Conservation (phyloP, 2,113 vertebrate genomes). For the Pyrgilauda ruficollis region DNA sequence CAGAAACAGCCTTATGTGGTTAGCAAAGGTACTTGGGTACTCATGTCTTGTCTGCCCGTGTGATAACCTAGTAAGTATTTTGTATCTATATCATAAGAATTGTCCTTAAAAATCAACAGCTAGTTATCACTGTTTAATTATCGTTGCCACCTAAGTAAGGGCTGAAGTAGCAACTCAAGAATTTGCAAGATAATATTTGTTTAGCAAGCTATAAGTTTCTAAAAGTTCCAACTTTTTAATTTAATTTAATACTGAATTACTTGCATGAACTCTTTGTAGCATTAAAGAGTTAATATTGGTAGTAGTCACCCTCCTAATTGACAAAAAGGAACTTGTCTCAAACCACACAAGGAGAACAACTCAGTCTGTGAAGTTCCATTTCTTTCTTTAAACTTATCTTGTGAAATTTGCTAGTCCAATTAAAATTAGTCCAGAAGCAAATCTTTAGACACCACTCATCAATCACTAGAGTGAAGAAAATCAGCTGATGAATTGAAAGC, state of each 20-base stretch:
- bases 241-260: background rate
- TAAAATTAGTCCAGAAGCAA: background rate
- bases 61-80: background rate
- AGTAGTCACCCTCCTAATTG: background rate
- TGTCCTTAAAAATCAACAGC: background rate
- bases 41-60: background rate
- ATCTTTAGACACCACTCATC: background rate
- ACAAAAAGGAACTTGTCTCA: background rate
- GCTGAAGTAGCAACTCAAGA: background rate
- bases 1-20: background rate
- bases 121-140: background rate
- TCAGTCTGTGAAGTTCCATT: background rate
- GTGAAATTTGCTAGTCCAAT: background rate
- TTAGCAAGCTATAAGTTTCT: background rate
- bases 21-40: background rate
- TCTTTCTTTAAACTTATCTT: background rate
- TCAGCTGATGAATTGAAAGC: background rate
- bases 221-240: background rate
- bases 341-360: background rate
- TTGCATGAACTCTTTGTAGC: background rate
- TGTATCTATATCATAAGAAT: background rate
- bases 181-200: background rate
- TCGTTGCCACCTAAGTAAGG: background rate
- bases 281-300: background rate
- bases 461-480: background rate